Conservation (phyloP, 2,888 invertebrate species). For the Sinelater perroti region DNA sequence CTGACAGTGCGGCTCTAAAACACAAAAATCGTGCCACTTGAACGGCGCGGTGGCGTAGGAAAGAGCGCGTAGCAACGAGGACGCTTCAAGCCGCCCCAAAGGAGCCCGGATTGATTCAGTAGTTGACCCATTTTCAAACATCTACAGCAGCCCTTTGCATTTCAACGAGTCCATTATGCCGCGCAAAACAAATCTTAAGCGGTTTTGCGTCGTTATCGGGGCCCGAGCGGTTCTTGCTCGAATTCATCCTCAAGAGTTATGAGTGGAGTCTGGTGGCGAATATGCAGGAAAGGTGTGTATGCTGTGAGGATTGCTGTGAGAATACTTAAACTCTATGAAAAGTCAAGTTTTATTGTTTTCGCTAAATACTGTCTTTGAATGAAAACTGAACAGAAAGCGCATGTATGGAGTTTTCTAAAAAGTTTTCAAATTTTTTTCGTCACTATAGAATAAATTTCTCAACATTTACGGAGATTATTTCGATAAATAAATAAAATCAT, state of each 20-base stretch:
- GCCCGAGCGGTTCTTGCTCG: neutral
- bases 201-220: neutral
- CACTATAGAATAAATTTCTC: too few relatives aligned
- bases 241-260: neutral
- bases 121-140: slow-evolving; percentile 31
- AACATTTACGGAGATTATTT: too few relatives aligned
- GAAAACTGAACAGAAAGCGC: too few relatives aligned
- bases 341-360: too few relatives aligned
- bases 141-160: slow-evolving; percentile 7
- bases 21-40: neutral
- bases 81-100: slow-evolving; percentile 6
- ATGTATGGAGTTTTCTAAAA: too few relatives aligned
- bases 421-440: too few relatives aligned
- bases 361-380: too few relatives aligned
- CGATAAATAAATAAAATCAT: too few relatives aligned
- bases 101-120: slow-evolving; percentile 23
- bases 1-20: slow-evolving; percentile 1
- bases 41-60: slow-evolving; percentile 5
- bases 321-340: too few relatives aligned
- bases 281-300: neutral
- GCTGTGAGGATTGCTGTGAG: too few relatives aligned
- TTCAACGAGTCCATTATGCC: slow-evolving; percentile 11
- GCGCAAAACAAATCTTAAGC: slow-evolving; percentile 10
- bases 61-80: slow-evolving; percentile 14
- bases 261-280: too few relatives aligned